phyloP scores from a whole-genome alignment of 2,113 vertebrate species.

The Chionomys nivalis region DNA sequence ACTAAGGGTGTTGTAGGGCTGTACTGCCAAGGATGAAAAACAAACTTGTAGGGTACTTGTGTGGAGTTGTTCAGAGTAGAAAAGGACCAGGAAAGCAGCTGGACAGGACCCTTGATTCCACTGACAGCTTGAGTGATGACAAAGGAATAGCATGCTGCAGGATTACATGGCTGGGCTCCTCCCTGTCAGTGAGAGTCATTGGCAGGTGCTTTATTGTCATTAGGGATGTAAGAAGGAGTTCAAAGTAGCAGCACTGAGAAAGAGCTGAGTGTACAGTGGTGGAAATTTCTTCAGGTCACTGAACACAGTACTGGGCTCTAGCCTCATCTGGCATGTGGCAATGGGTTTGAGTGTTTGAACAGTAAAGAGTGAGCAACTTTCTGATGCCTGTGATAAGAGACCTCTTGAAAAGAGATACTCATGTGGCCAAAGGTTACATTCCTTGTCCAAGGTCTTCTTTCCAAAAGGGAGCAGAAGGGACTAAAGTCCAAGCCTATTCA shows the following conservation, averaged over 20 bases:
- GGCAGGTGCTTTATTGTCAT: not conserved
- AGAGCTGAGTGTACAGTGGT: accelerated
- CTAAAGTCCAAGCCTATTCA: not conserved
- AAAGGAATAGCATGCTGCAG: not conserved
- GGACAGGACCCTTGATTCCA: accelerated
- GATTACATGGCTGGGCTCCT: accelerated
- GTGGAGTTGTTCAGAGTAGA: too few relatives aligned
- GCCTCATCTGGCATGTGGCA: accelerated
- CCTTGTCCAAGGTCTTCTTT: not conserved
- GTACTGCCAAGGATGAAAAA: not conserved
- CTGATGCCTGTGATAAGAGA: not conserved
- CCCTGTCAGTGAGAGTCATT: too few relatives aligned
- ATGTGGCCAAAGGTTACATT: not conserved
- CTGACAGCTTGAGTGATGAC: not conserved
- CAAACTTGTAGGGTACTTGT: accelerated
- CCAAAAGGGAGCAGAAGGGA: not conserved
- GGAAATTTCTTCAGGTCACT: too few relatives aligned
- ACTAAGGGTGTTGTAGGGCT: too few relatives aligned
- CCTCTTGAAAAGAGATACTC: not conserved
- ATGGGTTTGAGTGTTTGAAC: not conserved
- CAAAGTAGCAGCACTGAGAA: not conserved
- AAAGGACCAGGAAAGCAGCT: too few relatives aligned
- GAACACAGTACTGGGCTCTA: not conserved
- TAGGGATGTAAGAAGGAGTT: not conserved
- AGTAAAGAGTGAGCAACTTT: not conserved